Conservation (phyloP, 2,113 vertebrate species). For the Pelecanoides urinatrix region DNA sequence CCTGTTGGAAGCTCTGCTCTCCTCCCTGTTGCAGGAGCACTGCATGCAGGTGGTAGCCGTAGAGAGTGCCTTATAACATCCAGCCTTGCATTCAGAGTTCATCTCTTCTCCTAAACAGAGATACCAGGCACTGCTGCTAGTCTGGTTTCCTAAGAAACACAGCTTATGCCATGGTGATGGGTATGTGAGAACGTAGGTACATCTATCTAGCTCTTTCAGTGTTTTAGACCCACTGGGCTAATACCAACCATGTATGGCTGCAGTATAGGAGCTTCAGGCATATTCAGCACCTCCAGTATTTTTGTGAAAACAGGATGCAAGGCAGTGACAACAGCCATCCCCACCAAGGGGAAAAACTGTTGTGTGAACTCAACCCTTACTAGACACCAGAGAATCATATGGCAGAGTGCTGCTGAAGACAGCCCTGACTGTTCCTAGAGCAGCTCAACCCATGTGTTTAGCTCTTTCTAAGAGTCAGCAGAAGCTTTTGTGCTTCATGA, state of each 20-base stretch:
- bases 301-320: background rate
- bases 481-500: background rate
- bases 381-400: background rate
- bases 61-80: background rate
- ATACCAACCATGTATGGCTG: background rate
- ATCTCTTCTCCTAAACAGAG: background rate
- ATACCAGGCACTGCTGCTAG: background rate
- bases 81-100: background rate
- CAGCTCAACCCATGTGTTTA: background rate
- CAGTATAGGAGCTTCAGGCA: background rate
- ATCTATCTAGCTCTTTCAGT: background rate
- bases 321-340: background rate
- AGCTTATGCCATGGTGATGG: conserved; percentile 32
- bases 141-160: conserved; percentile 64
- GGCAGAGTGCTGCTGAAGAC: background rate
- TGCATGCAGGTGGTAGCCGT: background rate
- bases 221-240: background rate
- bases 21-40: background rate
- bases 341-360: background rate
- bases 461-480: background rate
- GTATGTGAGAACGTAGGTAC: background rate
- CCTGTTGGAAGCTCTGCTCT: background rate
- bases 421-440: background rate
- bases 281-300: background rate
- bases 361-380: background rate